phyloP scores from a whole-genome alignment of 23 tunicate species.

The Botrylloides violaceus region DNA sequence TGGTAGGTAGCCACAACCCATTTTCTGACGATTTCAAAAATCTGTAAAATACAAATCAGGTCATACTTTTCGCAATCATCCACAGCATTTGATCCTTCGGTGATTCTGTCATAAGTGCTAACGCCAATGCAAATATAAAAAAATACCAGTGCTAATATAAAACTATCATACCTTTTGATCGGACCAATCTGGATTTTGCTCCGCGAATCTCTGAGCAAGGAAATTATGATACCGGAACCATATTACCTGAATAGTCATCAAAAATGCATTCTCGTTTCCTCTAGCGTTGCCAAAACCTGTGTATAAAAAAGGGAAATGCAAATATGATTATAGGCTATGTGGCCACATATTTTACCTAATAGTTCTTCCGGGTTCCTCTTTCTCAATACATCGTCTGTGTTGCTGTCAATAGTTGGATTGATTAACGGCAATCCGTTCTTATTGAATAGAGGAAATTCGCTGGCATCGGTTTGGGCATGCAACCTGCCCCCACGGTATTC shows the following conservation, averaged over 20 bases:
- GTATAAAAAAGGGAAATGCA: background rate
- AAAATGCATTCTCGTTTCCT: slow-evolving; percentile 88
- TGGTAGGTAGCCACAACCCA: slow-evolving; percentile 74
- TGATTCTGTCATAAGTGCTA: too few species aligned
- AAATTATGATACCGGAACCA: slow-evolving; percentile 95
- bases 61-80: too few species aligned
- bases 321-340: background rate
- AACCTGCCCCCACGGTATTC: slow-evolving; percentile 51
- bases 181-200: slow-evolving; percentile 55
- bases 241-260: slow-evolving; percentile 61
- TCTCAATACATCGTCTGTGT: background rate
- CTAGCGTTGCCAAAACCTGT: slow-evolving; percentile 86
- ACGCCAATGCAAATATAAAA: too few species aligned
- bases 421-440: slow-evolving; percentile 44
- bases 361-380: slow-evolving; percentile 48
- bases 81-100: too few species aligned
- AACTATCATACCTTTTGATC: slow-evolving; percentile 57
- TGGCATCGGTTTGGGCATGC: slow-evolving; percentile 1
- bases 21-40: slow-evolving; percentile 50
- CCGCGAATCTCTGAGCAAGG: slow-evolving; percentile 52
- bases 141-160: too few species aligned
- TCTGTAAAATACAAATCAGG: slow-evolving; percentile 36
- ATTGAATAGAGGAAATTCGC: slow-evolving; percentile 56
- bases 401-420: slow-evolving; percentile 56
- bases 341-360: slow-evolving; percentile 25